Evolutionary conservation across 2,113 vertebrate species (phyloP).

Genomic region (Sus scrofa): T2T-Sscrofa CM000825.6:79748001-79748500

Average conservation of each 20-base stretch:
- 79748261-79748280: not conserved
- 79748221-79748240: not conserved
- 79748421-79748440: not conserved
- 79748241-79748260: not conserved
- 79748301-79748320: no score
- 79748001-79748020: not conserved
- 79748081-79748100: constrained; percentile 26
- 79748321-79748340: not conserved
- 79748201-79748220: not conserved
- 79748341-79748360: not conserved
- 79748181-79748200: not conserved
- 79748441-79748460: not conserved
- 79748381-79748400: not conserved
- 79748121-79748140: not conserved
- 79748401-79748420: not conserved
- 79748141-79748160: constrained; percentile 1
- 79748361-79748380: not conserved
- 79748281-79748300: not conserved
- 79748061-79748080: constrained; percentile 55
- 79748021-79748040: not conserved
- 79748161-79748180: not conserved
- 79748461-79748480: not conserved
- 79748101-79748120: not conserved
- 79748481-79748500: not conserved
- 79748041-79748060: not conserved